Conservation (phyloP, 2,888 invertebrate species). For the Clivina fossor region DNA sequence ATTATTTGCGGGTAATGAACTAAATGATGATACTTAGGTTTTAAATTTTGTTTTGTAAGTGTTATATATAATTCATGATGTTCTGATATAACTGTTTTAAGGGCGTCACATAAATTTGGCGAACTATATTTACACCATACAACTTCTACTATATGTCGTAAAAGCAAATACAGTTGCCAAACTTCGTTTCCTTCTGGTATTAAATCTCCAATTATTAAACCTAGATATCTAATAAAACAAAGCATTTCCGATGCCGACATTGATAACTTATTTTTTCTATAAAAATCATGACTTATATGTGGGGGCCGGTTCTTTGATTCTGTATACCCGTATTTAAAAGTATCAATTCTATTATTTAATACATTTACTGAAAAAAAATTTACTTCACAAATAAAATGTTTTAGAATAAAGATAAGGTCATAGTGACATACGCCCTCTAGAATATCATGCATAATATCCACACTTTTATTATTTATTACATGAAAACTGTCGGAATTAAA, state of each 20-base stretch:
- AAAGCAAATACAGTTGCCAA: not conserved
- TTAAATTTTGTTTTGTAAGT: too few species aligned
- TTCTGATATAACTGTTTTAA: too few species aligned
- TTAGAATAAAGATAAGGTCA: not conserved
- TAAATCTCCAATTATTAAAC: not conserved
- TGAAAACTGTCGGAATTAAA: too few species aligned
- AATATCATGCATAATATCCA: slow-evolving; percentile 3
- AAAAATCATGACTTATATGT: too few species aligned
- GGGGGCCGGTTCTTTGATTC: too few species aligned
- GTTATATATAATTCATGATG: too few species aligned
- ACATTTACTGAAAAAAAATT: not conserved
- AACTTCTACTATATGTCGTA: slow-evolving; percentile 1
- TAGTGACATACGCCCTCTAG: slow-evolving; percentile 2
- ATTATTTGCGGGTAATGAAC: too few species aligned
- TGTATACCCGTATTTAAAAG: not conserved
- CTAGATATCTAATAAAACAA: not conserved
- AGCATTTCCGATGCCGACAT: slow-evolving; percentile 3
- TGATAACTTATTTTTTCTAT: too few species aligned
- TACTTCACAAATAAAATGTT: not conserved
- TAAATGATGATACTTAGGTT: too few species aligned
- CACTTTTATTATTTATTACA: not conserved
- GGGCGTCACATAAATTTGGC: too few species aligned
- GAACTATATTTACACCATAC: too few species aligned
- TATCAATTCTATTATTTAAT: not conserved
- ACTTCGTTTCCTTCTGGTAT: not conserved